phyloP scores from a whole-genome alignment of 2,888 invertebrate species.

The Aporophyla nigra region DNA sequence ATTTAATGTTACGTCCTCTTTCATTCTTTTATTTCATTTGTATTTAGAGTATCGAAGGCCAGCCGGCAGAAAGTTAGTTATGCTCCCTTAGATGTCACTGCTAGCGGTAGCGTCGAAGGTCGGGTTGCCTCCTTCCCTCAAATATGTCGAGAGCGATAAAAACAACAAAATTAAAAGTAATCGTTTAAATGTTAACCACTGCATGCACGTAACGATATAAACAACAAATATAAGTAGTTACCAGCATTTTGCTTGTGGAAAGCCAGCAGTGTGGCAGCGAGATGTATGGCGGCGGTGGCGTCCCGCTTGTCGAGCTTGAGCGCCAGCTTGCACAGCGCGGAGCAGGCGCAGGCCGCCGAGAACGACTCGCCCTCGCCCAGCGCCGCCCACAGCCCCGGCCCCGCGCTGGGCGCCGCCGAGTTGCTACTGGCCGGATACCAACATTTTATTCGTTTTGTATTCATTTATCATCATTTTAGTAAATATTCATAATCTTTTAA shows the following conservation, averaged over 20 bases:
- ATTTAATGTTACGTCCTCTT: too few species aligned
- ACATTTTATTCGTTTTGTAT: too few species aligned
- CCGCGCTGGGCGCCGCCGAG: constrained; percentile 29
- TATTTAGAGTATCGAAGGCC: too few species aligned
- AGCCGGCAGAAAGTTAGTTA: too few species aligned
- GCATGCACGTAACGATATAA: not conserved
- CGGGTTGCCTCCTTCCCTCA: too few species aligned
- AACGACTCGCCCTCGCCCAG: constrained; percentile 99
- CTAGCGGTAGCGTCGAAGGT: too few species aligned
- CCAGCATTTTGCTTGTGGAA: constrained; percentile 76
- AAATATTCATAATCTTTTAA: too few species aligned
- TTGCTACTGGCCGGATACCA: not conserved
- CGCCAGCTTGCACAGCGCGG: constrained; percentile 97
- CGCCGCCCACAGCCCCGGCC: constrained; percentile 94
- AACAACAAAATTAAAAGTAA: not conserved
- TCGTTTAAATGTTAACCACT: not conserved
- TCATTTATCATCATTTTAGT: not conserved
- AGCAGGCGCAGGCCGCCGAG: constrained; percentile 97
- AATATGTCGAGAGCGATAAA: too few species aligned
- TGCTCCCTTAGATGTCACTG: too few species aligned
- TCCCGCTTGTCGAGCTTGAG: constrained; percentile 83
- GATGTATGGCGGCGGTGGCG: constrained; percentile 95
- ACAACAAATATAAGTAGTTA: constrained; percentile 35
- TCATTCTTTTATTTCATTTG: too few species aligned
- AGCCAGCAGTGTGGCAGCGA: constrained; percentile 95